These are phyloP conservation scores for Brotula barbata DNA, from an alignment of 2,797 vertebrate species.

Conservation along the genomic window DNA sequence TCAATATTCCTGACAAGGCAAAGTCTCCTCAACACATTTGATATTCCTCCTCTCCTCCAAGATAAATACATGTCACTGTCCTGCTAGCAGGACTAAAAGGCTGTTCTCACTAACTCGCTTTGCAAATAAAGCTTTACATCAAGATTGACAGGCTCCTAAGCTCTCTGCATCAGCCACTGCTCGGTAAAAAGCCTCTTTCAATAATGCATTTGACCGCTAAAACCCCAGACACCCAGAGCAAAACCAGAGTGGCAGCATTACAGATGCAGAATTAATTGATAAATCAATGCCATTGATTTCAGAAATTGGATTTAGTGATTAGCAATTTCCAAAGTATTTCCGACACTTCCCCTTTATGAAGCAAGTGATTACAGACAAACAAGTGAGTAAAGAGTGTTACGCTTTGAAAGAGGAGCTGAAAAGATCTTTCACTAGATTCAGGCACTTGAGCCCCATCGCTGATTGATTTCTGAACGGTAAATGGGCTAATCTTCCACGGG, in stretches of 20 bases:
- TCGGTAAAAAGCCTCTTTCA: conserved; percentile 72
- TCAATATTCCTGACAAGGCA: conserved; percentile 75
- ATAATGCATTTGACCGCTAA: conserved; percentile 74
- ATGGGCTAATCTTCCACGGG: conserved; percentile 67
- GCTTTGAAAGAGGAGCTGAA: conserved; percentile 50
- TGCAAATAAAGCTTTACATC: conserved; percentile 77
- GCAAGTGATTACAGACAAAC: conserved; percentile 66
- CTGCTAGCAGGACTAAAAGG: conserved; percentile 66
- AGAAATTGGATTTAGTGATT: conserved; percentile 66
- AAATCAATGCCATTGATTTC: conserved; percentile 66
- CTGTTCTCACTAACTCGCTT: conserved; percentile 68
- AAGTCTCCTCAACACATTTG: conserved; percentile 73
- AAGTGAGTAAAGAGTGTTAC: conserved; percentile 58
- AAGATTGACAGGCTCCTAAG: conserved; percentile 74
- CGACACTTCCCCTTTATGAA: conserved; percentile 57
- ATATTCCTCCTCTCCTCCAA: conserved; percentile 69
- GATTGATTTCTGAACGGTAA: conserved; percentile 72
- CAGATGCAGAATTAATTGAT: conserved; percentile 71
- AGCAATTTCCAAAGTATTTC: conserved; percentile 59
- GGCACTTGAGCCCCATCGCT: conserved; percentile 50
- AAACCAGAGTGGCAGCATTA: conserved; percentile 51
- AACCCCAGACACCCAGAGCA: conserved; percentile 60
- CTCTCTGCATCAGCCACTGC: conserved; percentile 70
- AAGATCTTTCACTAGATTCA: conserved; percentile 43
- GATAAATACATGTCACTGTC: conserved; percentile 72